Evolutionary conservation across 2,888 invertebrate genomes (phyloP).

Genomic region (Megalurothrips usitatus): DNA sequence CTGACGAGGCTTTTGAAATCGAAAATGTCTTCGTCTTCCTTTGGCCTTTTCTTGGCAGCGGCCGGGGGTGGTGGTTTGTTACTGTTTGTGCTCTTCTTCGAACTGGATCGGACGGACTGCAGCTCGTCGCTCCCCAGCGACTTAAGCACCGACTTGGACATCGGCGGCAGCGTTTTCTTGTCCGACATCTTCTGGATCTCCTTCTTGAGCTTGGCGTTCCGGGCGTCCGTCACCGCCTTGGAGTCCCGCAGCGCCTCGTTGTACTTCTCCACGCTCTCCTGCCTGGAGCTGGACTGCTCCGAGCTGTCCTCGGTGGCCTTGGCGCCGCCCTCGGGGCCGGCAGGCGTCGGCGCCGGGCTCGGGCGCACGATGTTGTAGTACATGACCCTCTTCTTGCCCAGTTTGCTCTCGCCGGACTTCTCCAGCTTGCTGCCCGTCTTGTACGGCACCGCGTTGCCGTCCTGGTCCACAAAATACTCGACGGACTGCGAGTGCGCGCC

Average conservation of each 20-base stretch:
- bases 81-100: too few species aligned
- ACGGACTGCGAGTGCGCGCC: neutral
- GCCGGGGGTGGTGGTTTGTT: too few species aligned
- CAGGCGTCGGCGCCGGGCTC: neutral
- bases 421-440: slow-evolving; percentile 15
- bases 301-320: too few species aligned
- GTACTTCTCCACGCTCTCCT: slow-evolving; percentile 33
- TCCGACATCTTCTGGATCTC: neutral
- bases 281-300: slow-evolving; percentile 34
- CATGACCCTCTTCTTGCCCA: neutral
- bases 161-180: neutral
- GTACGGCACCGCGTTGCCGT: neutral
- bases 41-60: too few species aligned
- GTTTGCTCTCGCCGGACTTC: neutral
- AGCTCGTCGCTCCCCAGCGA: neutral
- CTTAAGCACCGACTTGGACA: slow-evolving; percentile 1
- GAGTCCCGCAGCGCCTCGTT: slow-evolving; percentile 33
- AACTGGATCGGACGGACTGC: neutral
- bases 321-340: slow-evolving; percentile 13
- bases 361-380: slow-evolving; percentile 16
- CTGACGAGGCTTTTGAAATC: too few species aligned
- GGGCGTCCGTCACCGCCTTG: slow-evolving; percentile 32
- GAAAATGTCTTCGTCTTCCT: too few species aligned
- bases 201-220: slow-evolving; percentile 29
- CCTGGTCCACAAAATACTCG: neutral